Evolutionary conservation across 1,140 invertebrate species (phyloP), one percentile per base, ranked within the genome.

Genomic region (Cylas formicarius): DNA sequence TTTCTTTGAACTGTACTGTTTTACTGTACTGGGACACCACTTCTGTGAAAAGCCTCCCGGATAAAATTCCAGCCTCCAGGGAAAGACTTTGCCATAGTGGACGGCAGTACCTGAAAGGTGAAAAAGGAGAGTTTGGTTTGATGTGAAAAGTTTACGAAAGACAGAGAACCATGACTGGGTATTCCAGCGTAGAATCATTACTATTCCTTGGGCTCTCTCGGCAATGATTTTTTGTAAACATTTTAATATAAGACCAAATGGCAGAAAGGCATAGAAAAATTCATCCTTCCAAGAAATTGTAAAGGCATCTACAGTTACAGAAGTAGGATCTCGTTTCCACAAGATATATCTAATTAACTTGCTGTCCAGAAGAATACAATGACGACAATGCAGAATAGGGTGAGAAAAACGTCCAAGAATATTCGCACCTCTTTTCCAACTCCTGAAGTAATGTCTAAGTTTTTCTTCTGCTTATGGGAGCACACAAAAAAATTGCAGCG

Each of bases 251-350:
- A 14, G 0, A n/a, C 47, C 14, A 47, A 65, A 65, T n/a, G 56
- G 58, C 3, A 57, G 58, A 42, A 63, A 63, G 0, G 58, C 58
- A 39, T 60, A 61, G 51, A 63, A 59, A 8, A 34, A 44, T n/a
- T 47, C 26, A 24, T 39, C 18, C 21, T 16, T 41, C 53, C 58
- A 62, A n/a, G 27, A n/a, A 1, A 60, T 14, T 8, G 56, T 60
- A 48, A 63, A 61, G 2, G 56, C 55, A 42, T 60, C 57, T 7
- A 60, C 44, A 16, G 28, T 18, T n/a, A 10, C 29, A 0, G 52
- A 45, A 16, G 49, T 47, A 0, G 54, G 43, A 32, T 61, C 57
- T 16, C 26, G 28, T 0, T 34, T 9, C 56, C 57, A 56, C 10
- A n/a, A n/a, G 37, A 45, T 45, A 32, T 35, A 62, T 33, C 10